Base-by-base conservation (phyloP, 2,888 invertebrate species). In the Xestia c-nigrum region DNA sequence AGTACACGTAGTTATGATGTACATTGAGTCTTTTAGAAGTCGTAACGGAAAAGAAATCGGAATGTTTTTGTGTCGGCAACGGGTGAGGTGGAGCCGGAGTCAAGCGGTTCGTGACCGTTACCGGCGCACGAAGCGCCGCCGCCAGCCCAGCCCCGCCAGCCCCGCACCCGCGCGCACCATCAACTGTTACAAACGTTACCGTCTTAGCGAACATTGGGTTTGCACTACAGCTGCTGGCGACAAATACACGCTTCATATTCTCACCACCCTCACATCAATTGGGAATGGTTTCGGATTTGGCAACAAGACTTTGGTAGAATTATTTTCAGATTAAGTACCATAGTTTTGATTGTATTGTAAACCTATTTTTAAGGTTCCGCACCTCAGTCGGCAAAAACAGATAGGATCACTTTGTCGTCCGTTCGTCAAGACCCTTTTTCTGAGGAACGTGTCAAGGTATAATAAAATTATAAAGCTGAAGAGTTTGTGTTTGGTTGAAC, bases 21-120 rank as follows among this genome's bases (percentile, higher is more conserved):
- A 55, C 66, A 63, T 43, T 61, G 46, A 74, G 52, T 24, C 59
- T 31, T 76, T 80, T 67, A 61, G 40, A 57, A 47, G 19, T 71
- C 47, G n/a, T 83, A 67, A 78, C 72, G 73, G 84, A 84, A 78
- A 73, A 78, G 57, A 82, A 74, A 84, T 82, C 67, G 40, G 55
- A 70, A 70, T 67, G 46, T 68, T 72, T 83, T 81, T 43, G 21
- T 68, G 73, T 43, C 47, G 38, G 59, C 65, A 40, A 21, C 40
- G 43, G 21, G 70, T 21, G 84, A 74, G 71, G 72, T 63, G 78
- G 38, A 21, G 59, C 83, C 31, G 47, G 65, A 55, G 78, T 82
- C 76, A 63, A 67, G 38, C 83, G 47, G 76, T 4, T 82, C 78
- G 78, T 79, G 78, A 82, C 82, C 83, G 78, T 79, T 68, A 57